These are phyloP conservation scores for Petrocephalus sullivani DNA, from an alignment of 2,797 vertebrate genomes.

Conservation along the genomic window DNA sequence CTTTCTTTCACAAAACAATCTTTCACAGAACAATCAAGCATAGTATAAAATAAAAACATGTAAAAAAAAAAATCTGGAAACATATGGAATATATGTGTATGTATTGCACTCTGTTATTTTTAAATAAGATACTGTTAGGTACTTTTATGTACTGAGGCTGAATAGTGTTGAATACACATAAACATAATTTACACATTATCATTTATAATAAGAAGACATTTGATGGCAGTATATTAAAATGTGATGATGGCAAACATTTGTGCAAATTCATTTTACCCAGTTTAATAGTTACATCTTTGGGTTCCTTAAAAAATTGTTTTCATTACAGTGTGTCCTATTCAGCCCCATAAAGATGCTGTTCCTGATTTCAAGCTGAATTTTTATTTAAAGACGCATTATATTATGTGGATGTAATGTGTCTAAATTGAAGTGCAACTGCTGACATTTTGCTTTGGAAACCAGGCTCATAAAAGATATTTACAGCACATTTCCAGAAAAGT, in stretches of 20 bases:
- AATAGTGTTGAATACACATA: neutral
- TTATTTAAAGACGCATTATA: neutral
- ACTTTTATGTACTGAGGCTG: neutral
- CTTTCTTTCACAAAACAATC: too few relatives aligned
- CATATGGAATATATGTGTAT: neutral
- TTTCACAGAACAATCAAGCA: neutral
- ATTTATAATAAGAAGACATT: neutral
- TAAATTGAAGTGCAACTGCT: neutral
- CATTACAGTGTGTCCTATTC: neutral
- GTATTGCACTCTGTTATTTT: neutral
- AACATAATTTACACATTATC: neutral
- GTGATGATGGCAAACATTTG: neutral
- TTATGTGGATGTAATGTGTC: constrained; percentile 1
- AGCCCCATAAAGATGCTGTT: neutral
- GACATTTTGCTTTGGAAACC: neutral
- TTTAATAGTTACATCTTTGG: neutral
- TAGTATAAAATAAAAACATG: neutral
- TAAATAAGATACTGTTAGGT: neutral
- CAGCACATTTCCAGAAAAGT: neutral
- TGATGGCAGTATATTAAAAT: neutral
- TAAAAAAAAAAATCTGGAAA: neutral
- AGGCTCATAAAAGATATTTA: neutral
- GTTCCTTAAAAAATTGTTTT: neutral
- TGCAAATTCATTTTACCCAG: neutral
- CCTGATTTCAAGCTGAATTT: neutral